Evolutionary conservation across 2,113 vertebrate genomes (phyloP).

Genomic region (Periophthalmus modestus): DNA sequence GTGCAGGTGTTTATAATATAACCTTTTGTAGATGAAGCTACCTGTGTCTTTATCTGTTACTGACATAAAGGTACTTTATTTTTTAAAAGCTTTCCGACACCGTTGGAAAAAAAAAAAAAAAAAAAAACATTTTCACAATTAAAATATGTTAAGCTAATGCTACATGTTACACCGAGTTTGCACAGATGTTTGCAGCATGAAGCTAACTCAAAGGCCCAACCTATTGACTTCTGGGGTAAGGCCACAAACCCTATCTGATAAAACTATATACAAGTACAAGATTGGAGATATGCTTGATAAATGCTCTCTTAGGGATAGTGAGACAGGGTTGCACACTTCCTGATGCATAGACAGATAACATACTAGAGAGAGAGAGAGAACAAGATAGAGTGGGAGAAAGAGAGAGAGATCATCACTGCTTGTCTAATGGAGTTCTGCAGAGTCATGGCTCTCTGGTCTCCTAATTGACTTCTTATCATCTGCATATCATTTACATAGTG

Average conservation of each 20-base stretch:
- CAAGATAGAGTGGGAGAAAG: background rate
- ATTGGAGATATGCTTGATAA: background rate
- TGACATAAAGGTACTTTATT: background rate
- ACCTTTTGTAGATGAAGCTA: background rate
- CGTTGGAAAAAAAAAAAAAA: no score
- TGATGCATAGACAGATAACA: background rate
- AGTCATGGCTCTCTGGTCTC: constrained; percentile 59
- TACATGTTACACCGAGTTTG: background rate
- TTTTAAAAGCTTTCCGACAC: no score
- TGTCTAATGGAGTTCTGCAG: constrained; percentile 58
- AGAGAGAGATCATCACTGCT: constrained; percentile 42
- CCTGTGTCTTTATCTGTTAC: background rate
- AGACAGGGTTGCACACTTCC: background rate
- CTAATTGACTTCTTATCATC: constrained; percentile 68
- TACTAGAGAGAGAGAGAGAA: background rate
- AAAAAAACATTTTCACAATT: no score
- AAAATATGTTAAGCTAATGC: no score
- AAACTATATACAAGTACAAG: background rate
- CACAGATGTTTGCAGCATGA: background rate
- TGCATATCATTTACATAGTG: constrained; percentile 69
- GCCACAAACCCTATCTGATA: background rate
- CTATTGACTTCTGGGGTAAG: background rate
- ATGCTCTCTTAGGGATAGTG: background rate
- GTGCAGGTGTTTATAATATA: background rate
- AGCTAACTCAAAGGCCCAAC: background rate